phyloP scores from a whole-genome alignment of 2,797 vertebrate species.

The Lateolabrax maculatus region DNA sequence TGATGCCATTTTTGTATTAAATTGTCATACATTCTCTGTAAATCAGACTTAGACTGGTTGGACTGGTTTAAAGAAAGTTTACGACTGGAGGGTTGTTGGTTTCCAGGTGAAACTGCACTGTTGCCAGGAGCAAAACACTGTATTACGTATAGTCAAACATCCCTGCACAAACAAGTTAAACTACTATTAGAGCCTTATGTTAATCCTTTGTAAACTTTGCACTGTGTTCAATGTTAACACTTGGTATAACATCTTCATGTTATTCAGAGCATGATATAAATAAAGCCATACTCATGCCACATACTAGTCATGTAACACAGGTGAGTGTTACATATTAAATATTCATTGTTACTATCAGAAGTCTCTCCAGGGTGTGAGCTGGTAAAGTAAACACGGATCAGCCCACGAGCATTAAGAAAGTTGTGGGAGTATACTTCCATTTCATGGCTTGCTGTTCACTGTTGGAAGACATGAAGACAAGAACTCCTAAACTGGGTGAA shows the following conservation, averaged over 20 bases:
- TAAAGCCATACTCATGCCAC: neutral
- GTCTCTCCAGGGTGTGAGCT: slow-evolving; percentile 73
- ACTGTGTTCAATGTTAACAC: neutral
- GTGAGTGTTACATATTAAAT: slow-evolving; percentile 25
- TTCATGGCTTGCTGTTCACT: slow-evolving; percentile 21
- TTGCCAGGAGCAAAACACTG: neutral
- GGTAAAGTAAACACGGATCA: slow-evolving; percentile 76
- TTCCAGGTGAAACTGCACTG: neutral
- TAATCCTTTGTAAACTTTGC: slow-evolving; percentile 18
- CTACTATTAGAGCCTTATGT: neutral
- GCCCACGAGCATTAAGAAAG: slow-evolving; percentile 44
- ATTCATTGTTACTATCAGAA: slow-evolving; percentile 25
- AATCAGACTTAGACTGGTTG: neutral
- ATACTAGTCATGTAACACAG: neutral
- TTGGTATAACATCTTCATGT: neutral
- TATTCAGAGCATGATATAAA: neutral
- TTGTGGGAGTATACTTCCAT: slow-evolving; percentile 24
- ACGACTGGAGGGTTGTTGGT: neutral
- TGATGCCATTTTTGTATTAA: neutral
- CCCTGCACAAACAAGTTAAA: slow-evolving; percentile 37
- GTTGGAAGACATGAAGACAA: slow-evolving; percentile 10
- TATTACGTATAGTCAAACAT: slow-evolving; percentile 11
- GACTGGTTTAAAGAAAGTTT: neutral
- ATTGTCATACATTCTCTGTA: neutral
- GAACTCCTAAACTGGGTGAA: neutral